Evolutionary conservation across 2,888 invertebrate genomes (phyloP).

Genomic region (Hydraecia micacea): DNA sequence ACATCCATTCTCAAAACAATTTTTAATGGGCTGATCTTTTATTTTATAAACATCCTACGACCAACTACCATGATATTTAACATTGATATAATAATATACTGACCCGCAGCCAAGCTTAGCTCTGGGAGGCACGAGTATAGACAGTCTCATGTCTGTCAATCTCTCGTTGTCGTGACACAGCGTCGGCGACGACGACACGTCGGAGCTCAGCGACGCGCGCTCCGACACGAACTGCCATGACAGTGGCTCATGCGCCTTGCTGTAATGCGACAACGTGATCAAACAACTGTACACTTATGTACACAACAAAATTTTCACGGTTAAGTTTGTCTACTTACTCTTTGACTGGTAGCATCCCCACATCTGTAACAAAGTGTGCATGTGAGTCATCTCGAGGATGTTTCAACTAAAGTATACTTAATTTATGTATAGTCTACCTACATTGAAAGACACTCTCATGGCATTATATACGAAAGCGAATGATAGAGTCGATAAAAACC

Average conservation of each 20-base stretch:
- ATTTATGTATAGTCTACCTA: constrained; percentile 1
- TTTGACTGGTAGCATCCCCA: constrained; percentile 98
- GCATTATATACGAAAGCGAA: neutral
- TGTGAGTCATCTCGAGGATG: constrained; percentile 4
- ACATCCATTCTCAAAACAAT: constrained; percentile 39
- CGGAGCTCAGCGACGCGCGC: constrained; percentile 89
- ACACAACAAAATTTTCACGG: constrained; percentile 46
- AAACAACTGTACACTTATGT: constrained; percentile 59
- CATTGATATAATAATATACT: constrained; percentile 68
- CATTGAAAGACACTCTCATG: constrained; percentile 6
- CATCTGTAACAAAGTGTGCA: constrained; percentile 92
- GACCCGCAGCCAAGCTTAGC: constrained; percentile 96
- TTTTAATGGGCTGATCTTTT: neutral
- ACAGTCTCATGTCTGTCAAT: constrained; percentile 92
- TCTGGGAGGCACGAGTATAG: constrained; percentile 94
- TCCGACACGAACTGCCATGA: constrained; percentile 95
- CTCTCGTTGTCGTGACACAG: constrained; percentile 88
- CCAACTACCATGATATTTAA: constrained; percentile 17
- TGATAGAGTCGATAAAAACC: neutral
- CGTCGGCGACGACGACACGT: constrained; percentile 87
- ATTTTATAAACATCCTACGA: constrained; percentile 27
- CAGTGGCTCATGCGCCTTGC: constrained; percentile 93
- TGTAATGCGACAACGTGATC: constrained; percentile 75
- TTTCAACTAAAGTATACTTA: neutral
- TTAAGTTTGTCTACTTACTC: constrained; percentile 92